Percentiles rank a stretch among this genome's conserved stretches.
These are phyloP conservation scores for Leucoma salicis DNA, from an alignment of 2,888 invertebrate genomes.

Conservation along the genomic window DNA sequence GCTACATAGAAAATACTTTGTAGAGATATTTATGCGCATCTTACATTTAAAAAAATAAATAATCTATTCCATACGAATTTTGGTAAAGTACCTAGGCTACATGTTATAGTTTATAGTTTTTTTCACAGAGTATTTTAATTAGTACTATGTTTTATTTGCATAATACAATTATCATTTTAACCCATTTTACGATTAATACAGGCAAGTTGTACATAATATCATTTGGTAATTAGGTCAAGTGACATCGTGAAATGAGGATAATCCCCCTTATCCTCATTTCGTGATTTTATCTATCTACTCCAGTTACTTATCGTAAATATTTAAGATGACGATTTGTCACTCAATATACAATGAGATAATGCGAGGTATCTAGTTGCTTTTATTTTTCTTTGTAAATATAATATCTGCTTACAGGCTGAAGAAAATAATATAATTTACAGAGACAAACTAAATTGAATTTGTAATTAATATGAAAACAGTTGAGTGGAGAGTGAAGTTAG, in stretches of 20 bases:
- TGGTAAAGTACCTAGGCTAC: too few species aligned
- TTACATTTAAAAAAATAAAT: too few species aligned
- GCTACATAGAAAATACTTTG: too few species aligned
- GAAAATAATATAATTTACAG: too few species aligned
- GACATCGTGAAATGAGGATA: conserved; percentile 27
- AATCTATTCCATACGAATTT: too few species aligned
- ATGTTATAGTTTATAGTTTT: too few species aligned
- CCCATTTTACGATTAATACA: background rate
- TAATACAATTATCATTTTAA: conserved; percentile 1
- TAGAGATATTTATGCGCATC: too few species aligned
- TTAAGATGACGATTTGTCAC: background rate
- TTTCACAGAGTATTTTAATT: too few species aligned
- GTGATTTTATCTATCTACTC: conserved; percentile 13
- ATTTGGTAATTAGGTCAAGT: conserved; percentile 35
- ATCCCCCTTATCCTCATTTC: conserved; percentile 26
- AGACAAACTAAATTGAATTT: too few species aligned
- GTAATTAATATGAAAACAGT: too few species aligned
- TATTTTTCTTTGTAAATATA: background rate
- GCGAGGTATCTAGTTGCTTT: background rate
- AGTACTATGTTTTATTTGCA: background rate
- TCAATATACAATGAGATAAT: background rate
- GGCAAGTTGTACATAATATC: conserved; percentile 10
- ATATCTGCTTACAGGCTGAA: too few species aligned
- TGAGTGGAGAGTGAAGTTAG: too few species aligned
- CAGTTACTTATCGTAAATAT: conserved; percentile 8